phyloP scores from a whole-genome alignment of 2,797 vertebrate species.

The Macrochelys suwanniensis region DNA sequence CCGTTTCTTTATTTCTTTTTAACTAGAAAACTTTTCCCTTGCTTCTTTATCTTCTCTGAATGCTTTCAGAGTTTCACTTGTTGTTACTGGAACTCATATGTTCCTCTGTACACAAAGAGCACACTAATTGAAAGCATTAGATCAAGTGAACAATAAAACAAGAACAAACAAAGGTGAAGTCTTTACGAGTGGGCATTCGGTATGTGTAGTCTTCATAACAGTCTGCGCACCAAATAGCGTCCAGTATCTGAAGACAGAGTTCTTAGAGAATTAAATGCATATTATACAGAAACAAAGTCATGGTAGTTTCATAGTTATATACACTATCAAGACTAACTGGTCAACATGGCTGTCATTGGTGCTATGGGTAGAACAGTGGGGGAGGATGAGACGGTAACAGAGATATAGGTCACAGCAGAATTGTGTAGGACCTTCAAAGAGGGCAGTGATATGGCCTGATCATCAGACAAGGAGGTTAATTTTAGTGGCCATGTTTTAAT shows the following conservation, averaged over 20 bases:
- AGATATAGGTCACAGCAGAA: neutral
- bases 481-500: neutral
- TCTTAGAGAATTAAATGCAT: neutral
- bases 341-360: neutral
- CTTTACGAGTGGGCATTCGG: neutral
- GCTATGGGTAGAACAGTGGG: neutral
- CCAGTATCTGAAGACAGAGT: neutral
- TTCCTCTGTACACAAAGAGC: neutral
- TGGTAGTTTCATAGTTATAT: neutral
- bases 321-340: neutral
- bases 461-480: neutral
- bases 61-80: neutral
- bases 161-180: neutral
- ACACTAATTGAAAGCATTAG: neutral
- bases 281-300: neutral
- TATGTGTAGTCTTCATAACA: neutral
- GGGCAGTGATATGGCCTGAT: neutral
- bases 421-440: neutral
- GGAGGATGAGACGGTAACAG: neutral
- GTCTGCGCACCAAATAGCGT: neutral
- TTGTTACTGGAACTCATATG: neutral
- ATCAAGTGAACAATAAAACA: neutral
- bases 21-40: neutral
- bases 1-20: neutral
- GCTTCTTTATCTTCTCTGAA: neutral